phyloP scores from a whole-genome alignment of 1,140 invertebrate species.

The Trypoxylus dichotomus region DNA sequence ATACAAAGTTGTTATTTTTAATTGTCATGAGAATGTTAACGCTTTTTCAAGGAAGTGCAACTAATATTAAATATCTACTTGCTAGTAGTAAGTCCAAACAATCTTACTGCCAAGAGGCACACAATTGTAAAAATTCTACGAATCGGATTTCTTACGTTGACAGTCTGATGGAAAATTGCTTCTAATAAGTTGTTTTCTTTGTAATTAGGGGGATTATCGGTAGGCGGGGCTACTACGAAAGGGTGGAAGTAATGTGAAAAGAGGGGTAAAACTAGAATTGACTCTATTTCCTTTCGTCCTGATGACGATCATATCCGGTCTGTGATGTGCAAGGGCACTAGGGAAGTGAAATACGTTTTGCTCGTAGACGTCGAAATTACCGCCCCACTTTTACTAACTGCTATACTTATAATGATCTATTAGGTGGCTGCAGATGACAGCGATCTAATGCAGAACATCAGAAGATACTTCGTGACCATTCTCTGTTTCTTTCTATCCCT shows the following conservation, averaged over 20 bases:
- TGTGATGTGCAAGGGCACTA: not conserved
- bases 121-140: too few relatives aligned
- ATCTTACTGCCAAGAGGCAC: too few relatives aligned
- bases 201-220: not conserved
- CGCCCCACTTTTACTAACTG: not conserved
- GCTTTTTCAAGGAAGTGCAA: too few relatives aligned
- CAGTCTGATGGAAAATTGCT: not conserved
- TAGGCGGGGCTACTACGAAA: not conserved
- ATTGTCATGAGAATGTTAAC: too few relatives aligned
- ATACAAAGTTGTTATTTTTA: too few relatives aligned
- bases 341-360: not conserved
- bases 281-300: conserved; percentile 12
- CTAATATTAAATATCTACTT: too few relatives aligned
- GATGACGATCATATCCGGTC: conserved; percentile 24
- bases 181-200: not conserved
- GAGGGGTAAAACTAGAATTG: conserved; percentile 6
- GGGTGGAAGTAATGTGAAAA: not conserved
- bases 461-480: not conserved
- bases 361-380: conserved; percentile 3
- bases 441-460: conserved; percentile 19
- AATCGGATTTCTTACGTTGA: not conserved
- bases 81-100: too few relatives aligned
- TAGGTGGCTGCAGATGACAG: conserved; percentile 15
- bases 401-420: conserved; percentile 23
- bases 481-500: not conserved